These are phyloP conservation scores for Drosophila subsilvestris DNA, from an alignment of 2,888 invertebrate genomes.

Conservation along the genomic window DNA sequence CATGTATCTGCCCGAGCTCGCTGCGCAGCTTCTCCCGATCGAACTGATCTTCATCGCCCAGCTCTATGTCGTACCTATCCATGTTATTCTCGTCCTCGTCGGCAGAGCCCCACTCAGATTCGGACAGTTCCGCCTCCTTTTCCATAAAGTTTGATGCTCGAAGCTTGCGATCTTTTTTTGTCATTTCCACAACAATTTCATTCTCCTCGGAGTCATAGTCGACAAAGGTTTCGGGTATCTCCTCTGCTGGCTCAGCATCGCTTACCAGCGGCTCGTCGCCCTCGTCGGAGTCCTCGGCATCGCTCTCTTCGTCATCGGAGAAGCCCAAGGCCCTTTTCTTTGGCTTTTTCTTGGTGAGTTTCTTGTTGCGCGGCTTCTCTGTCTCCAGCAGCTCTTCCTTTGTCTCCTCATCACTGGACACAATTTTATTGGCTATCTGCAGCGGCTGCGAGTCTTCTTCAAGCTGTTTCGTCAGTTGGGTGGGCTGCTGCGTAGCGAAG, in stretches of 20 bases:
- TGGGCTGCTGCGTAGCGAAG: constrained; percentile 81
- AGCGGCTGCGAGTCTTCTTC: neutral
- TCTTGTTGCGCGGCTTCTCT: constrained; percentile 75
- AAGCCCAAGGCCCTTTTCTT: constrained; percentile 82
- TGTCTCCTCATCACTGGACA: constrained; percentile 85
- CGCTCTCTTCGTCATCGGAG: constrained; percentile 82
- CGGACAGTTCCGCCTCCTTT: constrained; percentile 95
- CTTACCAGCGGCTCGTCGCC: constrained; percentile 35
- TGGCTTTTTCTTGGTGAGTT: constrained; percentile 76
- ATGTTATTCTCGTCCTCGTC: constrained; percentile 93
- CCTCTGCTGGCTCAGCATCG: constrained; percentile 81
- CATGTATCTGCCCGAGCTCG: constrained; percentile 93
- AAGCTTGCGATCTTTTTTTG: constrained; percentile 79
- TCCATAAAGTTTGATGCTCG: constrained; percentile 91
- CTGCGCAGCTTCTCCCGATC: constrained; percentile 91
- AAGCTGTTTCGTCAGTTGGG: neutral
- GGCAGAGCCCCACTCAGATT: constrained; percentile 94
- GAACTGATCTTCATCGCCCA: constrained; percentile 92
- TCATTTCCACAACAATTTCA: constrained; percentile 86
- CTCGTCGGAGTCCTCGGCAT: constrained; percentile 61
- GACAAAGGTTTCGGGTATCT: constrained; percentile 85
- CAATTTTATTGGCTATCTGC: constrained; percentile 81
- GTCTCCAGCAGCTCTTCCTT: constrained; percentile 14
- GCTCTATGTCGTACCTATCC: constrained; percentile 92
- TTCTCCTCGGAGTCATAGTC: constrained; percentile 95